Conservation (phyloP, 2,888 invertebrate species). For the Apocheima hispidaria region DNA sequence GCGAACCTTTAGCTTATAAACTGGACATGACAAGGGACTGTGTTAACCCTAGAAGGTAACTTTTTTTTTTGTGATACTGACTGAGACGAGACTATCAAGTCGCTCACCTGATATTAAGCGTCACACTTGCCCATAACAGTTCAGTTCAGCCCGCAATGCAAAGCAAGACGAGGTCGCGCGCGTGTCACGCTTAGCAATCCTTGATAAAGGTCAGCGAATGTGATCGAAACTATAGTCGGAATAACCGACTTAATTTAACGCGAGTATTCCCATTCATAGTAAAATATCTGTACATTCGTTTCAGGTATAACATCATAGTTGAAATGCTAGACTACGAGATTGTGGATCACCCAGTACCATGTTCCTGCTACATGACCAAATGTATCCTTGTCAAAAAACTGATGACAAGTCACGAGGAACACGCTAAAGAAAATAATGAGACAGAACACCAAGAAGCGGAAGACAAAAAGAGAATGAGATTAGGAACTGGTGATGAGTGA, state of each 20-base stretch:
- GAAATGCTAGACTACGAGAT: slow-evolving; percentile 89
- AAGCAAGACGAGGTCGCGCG: no score
- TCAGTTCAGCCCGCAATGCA: no score
- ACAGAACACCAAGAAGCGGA: slow-evolving; percentile 27
- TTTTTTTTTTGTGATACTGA: not conserved
- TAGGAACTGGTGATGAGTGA: slow-evolving; percentile 5
- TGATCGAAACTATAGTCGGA: no score
- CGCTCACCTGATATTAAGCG: no score
- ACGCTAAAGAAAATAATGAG: slow-evolving; percentile 44
- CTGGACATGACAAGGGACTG: slow-evolving; percentile 85
- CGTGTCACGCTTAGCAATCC: no score
- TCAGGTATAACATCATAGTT: slow-evolving; percentile 89
- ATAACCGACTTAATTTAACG: no score
- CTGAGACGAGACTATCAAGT: not conserved
- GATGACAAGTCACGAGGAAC: slow-evolving; percentile 74
- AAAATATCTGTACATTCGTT: no score
- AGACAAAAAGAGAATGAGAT: slow-evolving; percentile 15
- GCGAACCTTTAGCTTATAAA: slow-evolving; percentile 90
- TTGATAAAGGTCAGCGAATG: no score
- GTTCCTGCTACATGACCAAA: slow-evolving; percentile 91
- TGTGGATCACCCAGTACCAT: slow-evolving; percentile 92
- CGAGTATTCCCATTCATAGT: no score
- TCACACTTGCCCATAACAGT: no score
- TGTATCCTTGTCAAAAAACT: slow-evolving; percentile 90
- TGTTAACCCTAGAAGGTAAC: slow-evolving; percentile 75